Evolutionary conservation across 2,888 invertebrate genomes (phyloP), one percentile per base, ranked within the genome.

Genomic region (Emmelina monodactyla): DNA sequence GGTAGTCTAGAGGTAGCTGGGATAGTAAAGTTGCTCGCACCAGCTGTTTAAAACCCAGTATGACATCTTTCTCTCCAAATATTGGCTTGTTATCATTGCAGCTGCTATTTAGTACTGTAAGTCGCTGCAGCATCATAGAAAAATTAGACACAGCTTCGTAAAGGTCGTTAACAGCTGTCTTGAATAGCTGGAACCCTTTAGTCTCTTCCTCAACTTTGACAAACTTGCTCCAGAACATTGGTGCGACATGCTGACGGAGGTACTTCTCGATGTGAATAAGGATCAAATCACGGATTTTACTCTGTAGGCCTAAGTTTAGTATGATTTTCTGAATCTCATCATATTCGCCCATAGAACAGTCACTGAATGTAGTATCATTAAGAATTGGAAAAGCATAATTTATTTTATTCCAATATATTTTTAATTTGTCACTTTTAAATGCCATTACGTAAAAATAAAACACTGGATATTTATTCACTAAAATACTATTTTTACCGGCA

Each of bases 1-100:
- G 85, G 49, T 89, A 87, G 49, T 87, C 81, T 6, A 88, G 61
- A 14, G 90, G 89, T 13, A 91, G 59, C 50, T 90, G 89, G 5
- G 90, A 86, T 10, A 91, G 60, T 31, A 92, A 55, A 7, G 86
- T 82, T 10, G 88, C 83, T 53, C 85, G 72, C 7, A 90, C 68
- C 14, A 88, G 72, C 43, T 87, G 81, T 53, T 87, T 87, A 41
- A 90, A 85, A 14, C 84, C 82, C 30, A 75, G 62, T 29, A 83
- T 53, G 10, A 84, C 62, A 57, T 82, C 80, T 37, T 61, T 67
- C 49, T 84, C 82, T 16, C 83, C 83, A 50, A 82, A 85, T 31
- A 84, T 64, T 2, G 68, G 65, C 41, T 75, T 78, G 28, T 58
- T 63, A 37, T 80, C 69, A 38, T 62, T 59, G 41, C 79, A 75